These are phyloP conservation scores for Plectus sambesii DNA, from an alignment of 1,140 invertebrate species.

Conservation along the genomic window DNA sequence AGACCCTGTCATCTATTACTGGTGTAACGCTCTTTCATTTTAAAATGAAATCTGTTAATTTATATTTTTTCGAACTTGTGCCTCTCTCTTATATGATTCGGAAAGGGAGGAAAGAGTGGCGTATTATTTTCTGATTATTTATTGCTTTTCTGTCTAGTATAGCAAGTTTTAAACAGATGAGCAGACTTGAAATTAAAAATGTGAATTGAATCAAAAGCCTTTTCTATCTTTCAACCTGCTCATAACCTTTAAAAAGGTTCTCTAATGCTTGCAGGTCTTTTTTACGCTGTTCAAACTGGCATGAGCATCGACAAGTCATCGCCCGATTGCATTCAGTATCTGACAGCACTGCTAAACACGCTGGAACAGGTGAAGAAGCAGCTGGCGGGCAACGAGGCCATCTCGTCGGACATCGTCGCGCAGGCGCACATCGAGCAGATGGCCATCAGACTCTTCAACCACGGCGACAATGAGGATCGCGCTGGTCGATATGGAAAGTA, in stretches of 20 bases:
- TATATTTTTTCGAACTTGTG: not conserved
- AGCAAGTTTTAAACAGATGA: too few species aligned
- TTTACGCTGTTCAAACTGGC: constrained; percentile 56
- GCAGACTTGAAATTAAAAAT: too few species aligned
- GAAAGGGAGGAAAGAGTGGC: constrained; percentile 4
- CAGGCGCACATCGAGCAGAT: constrained; percentile 93
- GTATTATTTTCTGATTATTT: too few species aligned
- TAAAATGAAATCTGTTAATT: constrained; percentile 1
- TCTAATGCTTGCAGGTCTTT: constrained; percentile 55
- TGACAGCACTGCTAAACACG: constrained; percentile 70
- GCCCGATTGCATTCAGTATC: constrained; percentile 52
- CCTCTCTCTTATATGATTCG: not conserved
- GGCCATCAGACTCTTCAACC: constrained; percentile 79
- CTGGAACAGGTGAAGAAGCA: constrained; percentile 60
- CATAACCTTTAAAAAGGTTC: constrained; percentile 20
- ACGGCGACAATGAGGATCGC: constrained; percentile 82
- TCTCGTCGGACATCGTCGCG: constrained; percentile 79
- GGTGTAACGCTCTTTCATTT: constrained; percentile 57
- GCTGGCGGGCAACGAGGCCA: constrained; percentile 53
- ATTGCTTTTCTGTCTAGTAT: too few species aligned
- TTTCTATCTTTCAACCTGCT: constrained; percentile 6
- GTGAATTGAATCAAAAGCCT: too few species aligned
- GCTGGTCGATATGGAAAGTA: constrained; percentile 76
- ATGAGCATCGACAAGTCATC: constrained; percentile 55
- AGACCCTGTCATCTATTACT: constrained; percentile 71